Percentiles rank a stretch among this genome's conserved stretches.
phyloP scores from a whole-genome alignment of 2,888 invertebrate species.

The Chymomyza amoena region DNA sequence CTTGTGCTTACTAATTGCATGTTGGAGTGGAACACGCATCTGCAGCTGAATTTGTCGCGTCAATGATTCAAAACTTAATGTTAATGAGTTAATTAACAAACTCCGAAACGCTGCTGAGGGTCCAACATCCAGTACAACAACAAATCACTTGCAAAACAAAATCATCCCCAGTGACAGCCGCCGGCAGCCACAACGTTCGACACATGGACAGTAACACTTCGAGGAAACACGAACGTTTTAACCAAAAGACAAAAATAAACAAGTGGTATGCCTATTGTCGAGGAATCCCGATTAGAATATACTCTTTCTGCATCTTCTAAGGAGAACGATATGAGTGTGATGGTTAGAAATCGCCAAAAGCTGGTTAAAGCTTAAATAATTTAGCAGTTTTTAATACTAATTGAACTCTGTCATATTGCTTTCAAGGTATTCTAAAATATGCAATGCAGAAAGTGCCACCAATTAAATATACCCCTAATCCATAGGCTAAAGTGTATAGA shows the following conservation, averaged over 20 bases:
- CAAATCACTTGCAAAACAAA: conserved; percentile 31
- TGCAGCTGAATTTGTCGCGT: conserved; percentile 6
- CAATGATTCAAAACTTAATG: conserved; percentile 61
- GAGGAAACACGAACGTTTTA: conserved; percentile 11
- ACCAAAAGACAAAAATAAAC: conserved; percentile 7
- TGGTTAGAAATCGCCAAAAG: too few species aligned
- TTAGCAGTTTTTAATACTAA: too few species aligned
- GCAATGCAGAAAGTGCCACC: neutral
- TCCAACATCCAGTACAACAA: conserved; percentile 37
- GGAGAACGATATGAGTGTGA: too few species aligned
- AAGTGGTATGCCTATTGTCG: neutral
- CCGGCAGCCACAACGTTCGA: conserved; percentile 17
- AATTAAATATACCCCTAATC: neutral
- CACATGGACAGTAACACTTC: conserved; percentile 25
- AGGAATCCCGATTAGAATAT: neutral
- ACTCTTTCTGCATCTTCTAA: neutral
- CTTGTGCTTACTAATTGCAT: neutral
- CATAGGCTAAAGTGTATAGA: neutral
- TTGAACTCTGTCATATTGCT: too few species aligned
- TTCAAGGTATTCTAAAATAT: too few species aligned
- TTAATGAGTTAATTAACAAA: conserved; percentile 78
- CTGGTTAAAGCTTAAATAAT: neutral
- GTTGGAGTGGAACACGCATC: neutral
- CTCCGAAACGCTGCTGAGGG: conserved; percentile 72
- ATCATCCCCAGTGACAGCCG: neutral